phyloP scores from a whole-genome alignment of 1,140 invertebrate genomes.

The Hirudo medicinalis region DNA sequence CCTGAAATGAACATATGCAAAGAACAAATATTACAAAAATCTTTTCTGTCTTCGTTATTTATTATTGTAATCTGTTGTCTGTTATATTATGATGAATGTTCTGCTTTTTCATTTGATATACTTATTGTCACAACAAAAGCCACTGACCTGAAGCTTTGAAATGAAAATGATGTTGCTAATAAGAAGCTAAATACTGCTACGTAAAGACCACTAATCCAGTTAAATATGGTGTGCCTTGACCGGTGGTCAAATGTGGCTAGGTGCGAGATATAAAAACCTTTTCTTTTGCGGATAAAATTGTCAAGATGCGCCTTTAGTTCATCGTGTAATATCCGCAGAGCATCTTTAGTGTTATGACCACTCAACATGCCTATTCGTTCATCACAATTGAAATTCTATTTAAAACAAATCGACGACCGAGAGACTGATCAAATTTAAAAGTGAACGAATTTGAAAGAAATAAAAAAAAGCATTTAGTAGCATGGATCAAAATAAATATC shows the following conservation, averaged over 20 bases:
- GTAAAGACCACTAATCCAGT: conserved; percentile 8
- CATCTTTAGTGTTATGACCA: conserved; percentile 26
- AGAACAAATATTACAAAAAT: background rate
- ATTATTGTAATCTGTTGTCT: too few species aligned
- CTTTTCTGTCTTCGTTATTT: background rate
- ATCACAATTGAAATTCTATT: too few species aligned
- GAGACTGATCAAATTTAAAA: too few species aligned
- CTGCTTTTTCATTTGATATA: background rate
- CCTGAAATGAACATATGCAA: conserved; percentile 30
- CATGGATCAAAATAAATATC: too few species aligned
- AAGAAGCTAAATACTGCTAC: background rate
- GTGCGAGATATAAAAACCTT: conserved; percentile 6
- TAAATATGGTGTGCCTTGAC: background rate
- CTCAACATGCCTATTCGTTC: conserved; percentile 27
- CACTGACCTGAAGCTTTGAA: background rate
- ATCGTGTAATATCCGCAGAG: conserved; percentile 29
- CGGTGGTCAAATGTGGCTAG: conserved; percentile 11
- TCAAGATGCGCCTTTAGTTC: conserved; percentile 21
- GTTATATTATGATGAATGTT: background rate
- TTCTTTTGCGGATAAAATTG: background rate
- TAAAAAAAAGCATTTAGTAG: too few species aligned
- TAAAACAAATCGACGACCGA: too few species aligned
- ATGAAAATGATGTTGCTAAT: background rate
- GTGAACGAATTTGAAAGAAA: too few species aligned
- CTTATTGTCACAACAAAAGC: background rate